phyloP scores from a whole-genome alignment of 2,888 invertebrate species.

The Apodemia zela region DNA sequence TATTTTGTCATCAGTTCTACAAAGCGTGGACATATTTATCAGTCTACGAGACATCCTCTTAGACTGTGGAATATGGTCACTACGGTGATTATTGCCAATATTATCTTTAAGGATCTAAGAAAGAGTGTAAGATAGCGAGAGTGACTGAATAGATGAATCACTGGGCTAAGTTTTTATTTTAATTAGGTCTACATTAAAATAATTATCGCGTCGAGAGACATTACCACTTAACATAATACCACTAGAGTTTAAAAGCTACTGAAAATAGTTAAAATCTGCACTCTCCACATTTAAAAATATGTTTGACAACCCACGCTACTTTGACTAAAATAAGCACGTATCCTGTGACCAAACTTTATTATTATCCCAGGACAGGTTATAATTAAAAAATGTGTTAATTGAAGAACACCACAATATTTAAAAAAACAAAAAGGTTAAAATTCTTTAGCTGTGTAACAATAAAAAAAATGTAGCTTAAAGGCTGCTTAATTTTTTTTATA shows the following conservation, averaged over 20 bases:
- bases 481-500: no score
- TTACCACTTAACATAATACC: neutral
- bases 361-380: neutral
- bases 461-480: no score
- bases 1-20: no score
- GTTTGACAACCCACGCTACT: neutral
- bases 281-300: neutral
- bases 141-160: no score
- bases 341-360: neutral
- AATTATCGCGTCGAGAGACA: neutral
- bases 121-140: neutral
- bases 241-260: neutral
- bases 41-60: no score
- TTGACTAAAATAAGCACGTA: neutral
- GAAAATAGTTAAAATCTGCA: conserved; percentile 9
- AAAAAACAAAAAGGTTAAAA: no score
- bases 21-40: no score
- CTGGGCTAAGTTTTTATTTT: no score
- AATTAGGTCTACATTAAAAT: neutral
- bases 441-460: no score
- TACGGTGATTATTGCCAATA: no score
- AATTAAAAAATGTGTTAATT: no score
- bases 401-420: no score
- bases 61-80: neutral
- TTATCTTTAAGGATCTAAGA: neutral